Base-by-base conservation (phyloP, 53 echinoderm and acorn worm genomes). In the Holothuria leucospilota region DNA sequence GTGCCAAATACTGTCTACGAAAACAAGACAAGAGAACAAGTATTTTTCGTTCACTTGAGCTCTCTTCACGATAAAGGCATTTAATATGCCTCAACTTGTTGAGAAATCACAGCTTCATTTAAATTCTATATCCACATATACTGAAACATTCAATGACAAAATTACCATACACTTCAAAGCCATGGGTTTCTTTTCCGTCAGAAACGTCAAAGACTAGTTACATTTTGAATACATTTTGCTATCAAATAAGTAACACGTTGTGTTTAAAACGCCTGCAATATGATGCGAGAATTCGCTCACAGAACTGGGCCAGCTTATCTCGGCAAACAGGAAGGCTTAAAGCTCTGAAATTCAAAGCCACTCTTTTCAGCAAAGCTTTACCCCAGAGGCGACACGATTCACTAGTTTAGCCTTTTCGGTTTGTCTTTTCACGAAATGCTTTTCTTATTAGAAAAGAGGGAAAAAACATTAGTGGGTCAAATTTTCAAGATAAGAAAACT, bases 281-380 rank as follows among this genome's bases (percentile, higher is more conserved):
- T 75, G 75, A 75, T 75, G 75, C 75, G 52, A 75, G 28, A 49
- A 75, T 49, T 75, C 52, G 75, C 75, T 75, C 75, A 27, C 49
- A 75, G 75, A 75, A 75, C 51, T 75, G 75, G 75, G 75, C 75
- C 75, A 75, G 75, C 75, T 75, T 75, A 75, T 75, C 75, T 51
- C 75, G 27, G 75, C 52, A 75, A 72, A n/a, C 38, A 39, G 52
- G 39, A 46, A 75, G 51, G 27, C 16, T 38, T 23, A 49, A 42
- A 25, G 39, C 51, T 75, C 75, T 75, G 75, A 75, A 75, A 75
- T 75, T 75, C 75, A 75, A 75, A 75, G 75, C 71, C 71, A 71
- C 38, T 41, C 71, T 41, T 71, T 71, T 71, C 71, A 71, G 39
- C 14, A 41, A 71, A 52, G 23, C 25, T 75, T 75, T 75, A 52